Evolutionary conservation across 64 coral and sea anemone genomes (phyloP).

Genomic region (Pocillopora damicornis): DNA sequence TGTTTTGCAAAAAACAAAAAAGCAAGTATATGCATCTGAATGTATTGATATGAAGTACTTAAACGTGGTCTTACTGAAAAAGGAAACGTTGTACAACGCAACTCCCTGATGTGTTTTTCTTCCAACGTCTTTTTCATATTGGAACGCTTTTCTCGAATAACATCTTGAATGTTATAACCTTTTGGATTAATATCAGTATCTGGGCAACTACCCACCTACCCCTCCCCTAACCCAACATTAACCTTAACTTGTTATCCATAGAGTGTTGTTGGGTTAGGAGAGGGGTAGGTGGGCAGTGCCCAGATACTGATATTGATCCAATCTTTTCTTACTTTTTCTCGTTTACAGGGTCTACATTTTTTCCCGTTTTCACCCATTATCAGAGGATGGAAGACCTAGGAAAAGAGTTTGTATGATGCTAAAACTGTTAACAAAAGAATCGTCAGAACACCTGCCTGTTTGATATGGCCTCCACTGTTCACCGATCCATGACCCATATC

Average conservation of each 20-base stretch:
- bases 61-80: neutral
- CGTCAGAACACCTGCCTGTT: constrained; percentile 26
- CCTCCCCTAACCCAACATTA: no score
- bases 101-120: neutral
- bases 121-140: no score
- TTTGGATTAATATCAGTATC: no score
- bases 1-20: neutral
- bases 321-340: neutral
- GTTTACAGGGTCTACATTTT: neutral
- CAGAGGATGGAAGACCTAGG: neutral
- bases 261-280: no score
- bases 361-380: neutral
- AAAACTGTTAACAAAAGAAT: neutral
- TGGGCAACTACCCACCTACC: no score
- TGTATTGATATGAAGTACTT: no score
- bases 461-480: constrained; percentile 62
- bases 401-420: neutral
- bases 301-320: no score
- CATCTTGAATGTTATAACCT: no score
- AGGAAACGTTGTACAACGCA: neutral
- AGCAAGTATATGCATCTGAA: no score
- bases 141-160: no score
- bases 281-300: no score
- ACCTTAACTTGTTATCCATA: no score
- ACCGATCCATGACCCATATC: constrained; percentile 61